Conservation (phyloP, 2,797 vertebrate genomes). For the Leuciscus waleckii region DNA sequence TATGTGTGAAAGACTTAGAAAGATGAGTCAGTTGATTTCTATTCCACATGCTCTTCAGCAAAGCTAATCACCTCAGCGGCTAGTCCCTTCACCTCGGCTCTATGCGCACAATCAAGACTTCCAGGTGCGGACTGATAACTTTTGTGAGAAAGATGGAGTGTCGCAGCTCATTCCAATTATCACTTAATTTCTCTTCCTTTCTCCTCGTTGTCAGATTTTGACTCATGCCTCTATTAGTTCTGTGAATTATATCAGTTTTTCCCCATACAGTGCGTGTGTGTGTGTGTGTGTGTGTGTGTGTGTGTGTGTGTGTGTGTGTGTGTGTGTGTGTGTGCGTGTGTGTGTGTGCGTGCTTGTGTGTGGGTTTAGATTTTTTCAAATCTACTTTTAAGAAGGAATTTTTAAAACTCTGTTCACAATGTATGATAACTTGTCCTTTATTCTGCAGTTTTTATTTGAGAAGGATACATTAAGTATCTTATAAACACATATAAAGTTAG, state of each 20-base stretch:
- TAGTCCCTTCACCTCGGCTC: constrained; percentile 43
- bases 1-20: constrained; percentile 47
- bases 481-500: not conserved
- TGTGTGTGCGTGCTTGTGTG: too few relatives aligned
- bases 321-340: not conserved
- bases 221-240: constrained; percentile 55
- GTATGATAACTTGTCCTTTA: not conserved
- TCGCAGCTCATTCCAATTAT: constrained; percentile 61
- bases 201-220: constrained; percentile 56
- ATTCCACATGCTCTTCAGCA: constrained; percentile 34
- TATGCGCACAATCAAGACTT: constrained; percentile 55
- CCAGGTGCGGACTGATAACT: constrained; percentile 59
- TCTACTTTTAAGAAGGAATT: not conserved
- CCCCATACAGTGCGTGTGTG: not conserved
- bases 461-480: not conserved
- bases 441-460: not conserved
- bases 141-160: constrained; percentile 51
- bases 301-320: not conserved
- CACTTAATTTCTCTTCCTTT: constrained; percentile 55
- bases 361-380: not conserved
- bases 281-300: not conserved
- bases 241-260: constrained; percentile 51
- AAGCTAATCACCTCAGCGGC: constrained; percentile 53
- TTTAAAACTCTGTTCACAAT: not conserved
- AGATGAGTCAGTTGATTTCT: constrained; percentile 34